Evolutionary conservation across 2,888 invertebrate genomes (phyloP), one percentile per base, ranked within the genome.

Genomic region (Dioctria rufipes): DNA sequence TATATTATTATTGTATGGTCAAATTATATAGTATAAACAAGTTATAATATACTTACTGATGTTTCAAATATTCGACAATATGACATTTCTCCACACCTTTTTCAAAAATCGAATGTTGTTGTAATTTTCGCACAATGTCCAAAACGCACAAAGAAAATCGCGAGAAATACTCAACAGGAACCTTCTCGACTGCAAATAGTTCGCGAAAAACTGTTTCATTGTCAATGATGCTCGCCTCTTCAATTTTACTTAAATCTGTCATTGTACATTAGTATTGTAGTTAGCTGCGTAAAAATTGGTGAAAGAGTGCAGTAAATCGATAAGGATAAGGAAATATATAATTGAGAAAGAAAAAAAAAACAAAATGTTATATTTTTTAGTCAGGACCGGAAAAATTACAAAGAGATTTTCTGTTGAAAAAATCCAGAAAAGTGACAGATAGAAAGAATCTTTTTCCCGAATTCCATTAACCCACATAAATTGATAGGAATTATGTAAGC

Each of bases 61-160:
- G 86, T 5, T 85, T 82, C 77, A 88, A 80, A 85, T 87, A 86
- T 11, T 85, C 85, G 2, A 88, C 84, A 49, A 89, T 87, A 69
- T 88, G 84, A 8, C 77, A 75, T 65, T 86, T 86, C 43, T 86
- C 84, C 0, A 89, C 85, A 42, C 88, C 88, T 13, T 82, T 83
- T 3, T 82, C 81, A 63, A 81, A 89, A 69, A 86, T 86, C 39
- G 88, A 87, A 84, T 88, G 87, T 83, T 89, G 86, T 80, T 89
- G 89, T 65, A 88, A 88, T 43, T 86, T 84, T 61, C 89, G 86
- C 43, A 89, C 85, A 77, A 86, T 85, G 80, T 89, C 89, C 83
- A 89, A 84, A 2, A 89, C 87, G 80, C 87, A 88, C 1, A 89
- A 83, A 0, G 87, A 80, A 42, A 83, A 83, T n/a, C 81, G 65